Evolutionary conservation across 2,797 vertebrate genomes (phyloP).

Genomic region (Cynopterus sphinx): DNA sequence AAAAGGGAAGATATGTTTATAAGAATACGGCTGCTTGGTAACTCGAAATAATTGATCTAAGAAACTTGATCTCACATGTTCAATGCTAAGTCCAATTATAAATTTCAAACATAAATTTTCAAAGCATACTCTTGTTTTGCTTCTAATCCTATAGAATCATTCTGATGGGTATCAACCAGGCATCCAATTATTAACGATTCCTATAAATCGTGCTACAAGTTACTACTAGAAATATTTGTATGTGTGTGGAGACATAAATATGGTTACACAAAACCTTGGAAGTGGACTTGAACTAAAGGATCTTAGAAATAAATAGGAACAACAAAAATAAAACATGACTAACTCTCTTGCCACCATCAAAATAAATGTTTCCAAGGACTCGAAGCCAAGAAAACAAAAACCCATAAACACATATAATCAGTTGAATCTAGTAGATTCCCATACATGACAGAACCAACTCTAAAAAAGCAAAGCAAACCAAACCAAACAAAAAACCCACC

Average conservation of each 20-base stretch:
- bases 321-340: slow-evolving; percentile 63
- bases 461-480: slow-evolving; percentile 28
- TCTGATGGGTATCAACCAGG: not conserved
- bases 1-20: slow-evolving; percentile 46
- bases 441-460: not conserved
- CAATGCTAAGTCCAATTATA: slow-evolving; percentile 22
- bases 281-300: slow-evolving; percentile 44
- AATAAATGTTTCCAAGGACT: slow-evolving; percentile 59
- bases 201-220: not conserved
- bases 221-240: slow-evolving; percentile 19
- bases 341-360: slow-evolving; percentile 46
- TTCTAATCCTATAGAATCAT: not conserved
- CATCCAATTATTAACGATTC: not conserved
- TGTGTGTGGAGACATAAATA: slow-evolving; percentile 46
- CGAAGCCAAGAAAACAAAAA: slow-evolving; percentile 55
- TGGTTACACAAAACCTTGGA: slow-evolving; percentile 43
- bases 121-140: not conserved
- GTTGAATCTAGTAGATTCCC: not conserved
- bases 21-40: slow-evolving; percentile 36
- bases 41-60: slow-evolving; percentile 46
- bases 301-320: slow-evolving; percentile 61
- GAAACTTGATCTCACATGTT: slow-evolving; percentile 22
- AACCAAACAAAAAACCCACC: not conserved
- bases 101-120: slow-evolving; percentile 51
- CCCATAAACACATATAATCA: slow-evolving; percentile 39